Evolutionary conservation across 2,888 invertebrate species (phyloP).

Genomic region (Xylota sylvarum): DNA sequence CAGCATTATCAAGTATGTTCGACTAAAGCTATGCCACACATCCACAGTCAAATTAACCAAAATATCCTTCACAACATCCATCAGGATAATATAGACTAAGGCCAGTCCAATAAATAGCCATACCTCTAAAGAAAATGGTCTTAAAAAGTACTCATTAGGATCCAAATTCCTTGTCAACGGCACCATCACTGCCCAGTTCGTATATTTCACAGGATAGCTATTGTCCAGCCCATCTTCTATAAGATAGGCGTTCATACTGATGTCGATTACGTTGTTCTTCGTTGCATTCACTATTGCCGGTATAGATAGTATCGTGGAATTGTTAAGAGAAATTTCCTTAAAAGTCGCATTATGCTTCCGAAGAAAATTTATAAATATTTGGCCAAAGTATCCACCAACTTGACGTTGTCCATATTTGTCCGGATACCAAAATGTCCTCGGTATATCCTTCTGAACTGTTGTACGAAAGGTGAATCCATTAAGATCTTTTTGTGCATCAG

Average conservation of each 20-base stretch:
- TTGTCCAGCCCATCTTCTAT: neutral
- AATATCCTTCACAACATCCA: constrained; percentile 33
- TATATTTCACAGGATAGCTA: constrained; percentile 30
- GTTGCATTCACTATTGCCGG: constrained; percentile 1
- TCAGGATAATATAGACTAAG: constrained; percentile 35
- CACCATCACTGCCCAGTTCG: neutral
- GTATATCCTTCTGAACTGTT: constrained; percentile 27
- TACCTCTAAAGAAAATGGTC: constrained; percentile 8
- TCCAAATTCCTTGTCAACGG: neutral
- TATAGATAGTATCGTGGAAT: neutral
- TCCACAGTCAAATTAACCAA: neutral
- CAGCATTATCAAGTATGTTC: constrained; percentile 27
- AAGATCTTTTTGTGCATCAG: constrained; percentile 30
- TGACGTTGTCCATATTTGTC: neutral
- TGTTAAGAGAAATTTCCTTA: constrained; percentile 2
- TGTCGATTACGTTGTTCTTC: neutral
- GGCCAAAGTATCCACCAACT: constrained; percentile 32
- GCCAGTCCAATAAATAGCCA: constrained; percentile 50
- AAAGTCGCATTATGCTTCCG: constrained; percentile 47
- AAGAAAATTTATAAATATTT: constrained; percentile 23
- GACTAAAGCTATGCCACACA: constrained; percentile 41
- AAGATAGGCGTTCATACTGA: constrained; percentile 46
- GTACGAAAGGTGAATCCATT: constrained; percentile 42
- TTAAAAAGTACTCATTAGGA: neutral
- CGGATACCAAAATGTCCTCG: constrained; percentile 18